Evolutionary conservation across 2,113 vertebrate species (phyloP).

Genomic region (Gulo gulo): DNA sequence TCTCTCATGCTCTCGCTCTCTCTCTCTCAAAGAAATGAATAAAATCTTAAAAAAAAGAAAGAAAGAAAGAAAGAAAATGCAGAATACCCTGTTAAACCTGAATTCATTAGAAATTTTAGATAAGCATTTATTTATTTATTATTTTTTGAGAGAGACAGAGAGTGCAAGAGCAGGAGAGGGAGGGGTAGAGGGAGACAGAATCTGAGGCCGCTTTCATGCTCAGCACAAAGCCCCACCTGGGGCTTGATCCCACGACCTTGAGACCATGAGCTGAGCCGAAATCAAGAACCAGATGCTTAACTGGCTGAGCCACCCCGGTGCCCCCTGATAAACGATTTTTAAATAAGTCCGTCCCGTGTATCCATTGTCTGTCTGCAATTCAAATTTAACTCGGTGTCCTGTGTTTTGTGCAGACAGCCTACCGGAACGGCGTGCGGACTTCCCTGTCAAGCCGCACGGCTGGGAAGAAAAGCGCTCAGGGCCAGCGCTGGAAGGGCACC

Average conservation of each 20-base stretch:
- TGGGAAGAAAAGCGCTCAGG: not conserved
- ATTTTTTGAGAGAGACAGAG: not conserved
- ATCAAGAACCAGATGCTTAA: not conserved
- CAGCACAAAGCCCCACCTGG: not conserved
- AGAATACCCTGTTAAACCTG: not conserved
- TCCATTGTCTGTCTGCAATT: not conserved
- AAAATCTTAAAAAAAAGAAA: too few species aligned
- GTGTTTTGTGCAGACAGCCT: not conserved
- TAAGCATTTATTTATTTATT: not conserved
- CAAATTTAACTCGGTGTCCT: not conserved
- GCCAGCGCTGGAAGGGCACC: not conserved
- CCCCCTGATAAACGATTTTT: not conserved
- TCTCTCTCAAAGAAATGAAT: too few species aligned
- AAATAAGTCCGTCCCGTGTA: not conserved
- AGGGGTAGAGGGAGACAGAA: not conserved
- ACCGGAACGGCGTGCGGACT: not conserved
- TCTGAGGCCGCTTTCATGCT: not conserved
- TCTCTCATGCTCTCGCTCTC: too few species aligned
- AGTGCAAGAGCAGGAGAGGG: not conserved
- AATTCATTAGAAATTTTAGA: not conserved
- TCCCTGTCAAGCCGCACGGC: not conserved
- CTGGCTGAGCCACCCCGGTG: not conserved
- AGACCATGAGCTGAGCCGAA: not conserved
- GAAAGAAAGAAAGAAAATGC: too few species aligned
- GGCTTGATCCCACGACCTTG: not conserved